A percentile compares a stretch with the other conserved stretches of the same genome.
Conservation (phyloP, 1,140 invertebrate genomes). For the Heliconius melpomene region DNA sequence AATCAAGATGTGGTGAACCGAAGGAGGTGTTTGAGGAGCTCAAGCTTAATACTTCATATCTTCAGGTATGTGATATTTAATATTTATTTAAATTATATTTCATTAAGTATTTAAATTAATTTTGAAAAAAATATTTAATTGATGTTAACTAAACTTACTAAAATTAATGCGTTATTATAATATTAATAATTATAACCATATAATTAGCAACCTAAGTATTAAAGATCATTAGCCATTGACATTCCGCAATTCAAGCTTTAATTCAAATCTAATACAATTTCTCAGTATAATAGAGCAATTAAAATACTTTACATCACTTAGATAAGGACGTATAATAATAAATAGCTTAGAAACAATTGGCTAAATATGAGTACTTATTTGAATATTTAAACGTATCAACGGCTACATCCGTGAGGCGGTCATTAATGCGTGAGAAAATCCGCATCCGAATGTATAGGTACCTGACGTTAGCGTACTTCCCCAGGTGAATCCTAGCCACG, state of each 20-base stretch:
- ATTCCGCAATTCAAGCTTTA: background rate
- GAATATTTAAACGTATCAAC: slow-evolving; percentile 44
- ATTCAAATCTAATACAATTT: background rate
- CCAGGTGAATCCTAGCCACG: slow-evolving; percentile 75
- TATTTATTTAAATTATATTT: background rate
- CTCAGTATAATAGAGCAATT: slow-evolving; percentile 19
- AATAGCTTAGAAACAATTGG: background rate
- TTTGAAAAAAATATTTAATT: background rate
- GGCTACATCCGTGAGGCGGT: slow-evolving; percentile 54
- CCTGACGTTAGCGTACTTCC: slow-evolving; percentile 64
- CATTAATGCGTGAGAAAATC: slow-evolving; percentile 70
- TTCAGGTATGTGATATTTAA: slow-evolving; percentile 53
- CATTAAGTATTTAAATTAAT: background rate
- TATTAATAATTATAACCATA: too few relatives aligned
- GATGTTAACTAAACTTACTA: background rate
- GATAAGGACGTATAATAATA: background rate
- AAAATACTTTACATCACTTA: background rate
- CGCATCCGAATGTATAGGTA: slow-evolving; percentile 49
- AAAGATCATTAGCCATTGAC: background rate
- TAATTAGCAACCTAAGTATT: background rate
- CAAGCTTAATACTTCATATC: slow-evolving; percentile 52
- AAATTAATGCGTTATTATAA: background rate
- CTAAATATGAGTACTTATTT: background rate
- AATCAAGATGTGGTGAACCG: slow-evolving; percentile 68
- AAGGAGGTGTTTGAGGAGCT: slow-evolving; percentile 67